Conservation (phyloP, 1,140 invertebrate species). For the Diorhabda elongata region DNA sequence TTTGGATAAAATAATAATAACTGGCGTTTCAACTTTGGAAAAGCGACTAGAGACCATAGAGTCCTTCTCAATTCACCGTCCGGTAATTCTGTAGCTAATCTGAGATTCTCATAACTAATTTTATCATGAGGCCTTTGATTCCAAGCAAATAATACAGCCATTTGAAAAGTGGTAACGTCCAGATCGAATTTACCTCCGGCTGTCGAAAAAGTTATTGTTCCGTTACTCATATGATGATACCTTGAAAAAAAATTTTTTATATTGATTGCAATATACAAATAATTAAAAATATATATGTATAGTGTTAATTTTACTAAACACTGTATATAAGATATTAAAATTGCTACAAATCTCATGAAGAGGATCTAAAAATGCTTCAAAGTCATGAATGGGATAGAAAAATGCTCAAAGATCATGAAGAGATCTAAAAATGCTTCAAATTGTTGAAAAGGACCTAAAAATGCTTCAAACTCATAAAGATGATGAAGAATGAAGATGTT, state of each 20-base stretch:
- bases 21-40: constrained; percentile 93
- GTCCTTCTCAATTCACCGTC: constrained; percentile 91
- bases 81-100: constrained; percentile 93
- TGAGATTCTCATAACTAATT: constrained; percentile 92
- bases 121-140: constrained; percentile 90
- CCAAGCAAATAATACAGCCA: constrained; percentile 99
- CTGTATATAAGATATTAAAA: too few relatives aligned
- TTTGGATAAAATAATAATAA: constrained; percentile 76
- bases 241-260: constrained; percentile 25
- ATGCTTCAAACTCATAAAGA: too few relatives aligned
- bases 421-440: too few relatives aligned
- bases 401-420: too few relatives aligned
- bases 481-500: too few relatives aligned
- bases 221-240: constrained; percentile 99
- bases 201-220: constrained; percentile 94
- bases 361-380: too few relatives aligned
- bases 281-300: too few relatives aligned
- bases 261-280: too few relatives aligned
- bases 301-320: too few relatives aligned
- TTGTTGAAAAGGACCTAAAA: too few relatives aligned
- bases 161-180: constrained; percentile 99
- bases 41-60: constrained; percentile 95
- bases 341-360: too few relatives aligned
- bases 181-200: constrained; percentile 92
- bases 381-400: too few relatives aligned